These are phyloP conservation scores for Dromiciops gliroides DNA, from an alignment of 2,113 vertebrate genomes.

Conservation along the genomic window DNA sequence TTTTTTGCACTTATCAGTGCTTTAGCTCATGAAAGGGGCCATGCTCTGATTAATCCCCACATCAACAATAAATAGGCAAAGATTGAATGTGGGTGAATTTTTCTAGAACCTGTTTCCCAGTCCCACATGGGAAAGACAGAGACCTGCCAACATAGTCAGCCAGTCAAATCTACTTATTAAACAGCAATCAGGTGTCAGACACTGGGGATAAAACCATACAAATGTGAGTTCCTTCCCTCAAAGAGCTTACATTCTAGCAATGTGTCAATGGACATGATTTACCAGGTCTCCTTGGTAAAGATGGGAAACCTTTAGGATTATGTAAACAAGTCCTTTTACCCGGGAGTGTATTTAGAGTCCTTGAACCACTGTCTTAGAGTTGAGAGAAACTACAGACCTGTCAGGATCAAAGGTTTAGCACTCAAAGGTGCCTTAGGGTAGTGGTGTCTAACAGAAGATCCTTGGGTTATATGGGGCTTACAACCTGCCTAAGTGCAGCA, in stretches of 20 bases:
- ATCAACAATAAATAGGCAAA: background rate
- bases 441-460: too few species aligned
- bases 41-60: background rate
- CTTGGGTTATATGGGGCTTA: background rate
- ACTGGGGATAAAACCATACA: background rate
- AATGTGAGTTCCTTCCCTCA: background rate
- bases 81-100: conserved; percentile 1
- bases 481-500: background rate
- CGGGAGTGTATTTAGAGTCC: too few species aligned
- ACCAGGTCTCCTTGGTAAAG: background rate
- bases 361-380: background rate
- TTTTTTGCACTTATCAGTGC: background rate
- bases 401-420: background rate
- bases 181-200: background rate
- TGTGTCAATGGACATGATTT: background rate
- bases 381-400: background rate
- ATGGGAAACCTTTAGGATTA: background rate
- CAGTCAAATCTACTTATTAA: background rate
- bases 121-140: background rate
- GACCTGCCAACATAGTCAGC: background rate
- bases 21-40: background rate
- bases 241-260: background rate
- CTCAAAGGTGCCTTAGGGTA: background rate
- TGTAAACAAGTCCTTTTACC: background rate
- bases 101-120: background rate